Percentiles rank a stretch among this genome's conserved stretches.
phyloP scores from a whole-genome alignment of 2,888 invertebrate species.

The Ophion slaviceki region DNA sequence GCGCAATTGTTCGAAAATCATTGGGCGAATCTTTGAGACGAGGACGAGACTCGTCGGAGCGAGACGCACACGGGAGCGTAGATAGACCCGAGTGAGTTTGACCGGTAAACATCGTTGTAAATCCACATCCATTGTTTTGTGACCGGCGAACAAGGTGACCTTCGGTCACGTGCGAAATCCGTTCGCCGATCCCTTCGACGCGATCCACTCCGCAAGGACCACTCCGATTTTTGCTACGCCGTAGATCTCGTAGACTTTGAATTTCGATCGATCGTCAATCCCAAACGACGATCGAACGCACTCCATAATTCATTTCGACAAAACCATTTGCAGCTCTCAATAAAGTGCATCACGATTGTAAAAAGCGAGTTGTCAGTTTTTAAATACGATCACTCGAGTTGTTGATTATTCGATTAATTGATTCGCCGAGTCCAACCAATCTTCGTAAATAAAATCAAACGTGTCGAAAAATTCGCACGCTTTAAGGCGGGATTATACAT shows the following conservation, averaged over 20 bases:
- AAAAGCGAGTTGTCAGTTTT: too few relatives aligned
- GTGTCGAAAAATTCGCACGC: too few relatives aligned
- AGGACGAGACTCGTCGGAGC: constrained; percentile 21
- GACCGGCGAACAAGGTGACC: constrained; percentile 52
- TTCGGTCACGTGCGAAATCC: constrained; percentile 15
- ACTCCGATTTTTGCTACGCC: neutral
- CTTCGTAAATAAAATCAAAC: too few relatives aligned
- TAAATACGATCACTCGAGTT: too few relatives aligned
- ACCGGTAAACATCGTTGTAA: constrained; percentile 49
- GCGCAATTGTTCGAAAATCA: neutral
- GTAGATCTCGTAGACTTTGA: neutral
- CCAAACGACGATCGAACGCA: too few relatives aligned
- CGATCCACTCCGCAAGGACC: neutral
- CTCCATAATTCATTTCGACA: too few relatives aligned
- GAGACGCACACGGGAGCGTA: constrained; percentile 8
- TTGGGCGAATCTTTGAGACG: neutral
- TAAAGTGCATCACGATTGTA: too few relatives aligned
- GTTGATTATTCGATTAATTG: too few relatives aligned
- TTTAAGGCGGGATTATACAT: neutral
- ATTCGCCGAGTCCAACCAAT: too few relatives aligned
- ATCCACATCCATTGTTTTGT: constrained; percentile 50
- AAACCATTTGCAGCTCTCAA: too few relatives aligned
- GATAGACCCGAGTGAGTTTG: neutral
- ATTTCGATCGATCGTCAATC: neutral
- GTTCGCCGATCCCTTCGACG: constrained; percentile 1